phyloP scores from a whole-genome alignment of 2,113 vertebrate species.

The Myiagra hebetior region DNA sequence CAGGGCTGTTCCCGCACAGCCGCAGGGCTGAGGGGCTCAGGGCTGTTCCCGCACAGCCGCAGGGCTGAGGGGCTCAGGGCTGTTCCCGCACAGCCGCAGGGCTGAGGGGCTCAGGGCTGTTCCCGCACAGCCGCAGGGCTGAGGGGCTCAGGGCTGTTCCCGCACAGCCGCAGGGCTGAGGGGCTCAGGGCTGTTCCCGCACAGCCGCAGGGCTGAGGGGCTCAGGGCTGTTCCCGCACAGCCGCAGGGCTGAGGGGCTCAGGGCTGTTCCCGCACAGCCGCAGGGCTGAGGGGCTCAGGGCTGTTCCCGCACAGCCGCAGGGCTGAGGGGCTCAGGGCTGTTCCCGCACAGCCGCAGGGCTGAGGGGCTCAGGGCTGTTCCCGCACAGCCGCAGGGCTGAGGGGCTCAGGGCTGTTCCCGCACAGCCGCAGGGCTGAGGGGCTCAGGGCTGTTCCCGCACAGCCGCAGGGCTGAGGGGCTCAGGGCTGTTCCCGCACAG shows the following conservation, averaged over 20 bases:
- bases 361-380: background rate
- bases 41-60: too few species aligned
- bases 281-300: background rate
- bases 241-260: background rate
- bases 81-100: background rate
- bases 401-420: background rate
- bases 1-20: background rate
- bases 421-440: background rate
- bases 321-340: background rate
- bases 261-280: background rate
- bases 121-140: background rate
- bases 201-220: background rate
- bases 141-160: background rate
- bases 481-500: background rate
- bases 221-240: background rate
- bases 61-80: background rate
- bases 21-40: background rate
- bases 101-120: background rate
- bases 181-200: background rate
- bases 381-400: accelerated
- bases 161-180: accelerated
- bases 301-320: background rate
- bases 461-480: background rate
- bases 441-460: background rate
- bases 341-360: background rate